Evolutionary conservation across 2,888 invertebrate species (phyloP), one percentile per base, ranked within the genome.

Genomic region (Deilephila porcellus): DNA sequence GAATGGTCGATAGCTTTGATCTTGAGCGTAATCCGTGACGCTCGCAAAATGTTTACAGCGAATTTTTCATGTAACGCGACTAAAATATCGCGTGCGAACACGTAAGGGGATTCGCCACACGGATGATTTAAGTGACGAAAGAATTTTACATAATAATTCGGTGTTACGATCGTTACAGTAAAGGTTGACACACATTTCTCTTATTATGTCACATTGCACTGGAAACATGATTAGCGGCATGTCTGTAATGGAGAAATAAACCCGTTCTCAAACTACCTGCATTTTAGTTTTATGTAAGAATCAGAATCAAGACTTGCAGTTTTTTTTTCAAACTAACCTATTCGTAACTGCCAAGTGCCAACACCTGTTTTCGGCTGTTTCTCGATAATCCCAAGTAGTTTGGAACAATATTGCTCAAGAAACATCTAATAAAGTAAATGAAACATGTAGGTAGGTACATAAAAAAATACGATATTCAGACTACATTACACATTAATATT

Each of bases 121-220:
- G 37, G 37, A 60, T 71, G 53, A 73, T 34, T 56, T 75, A 70
- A 73, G 75, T 81, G 75, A 82, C 70, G 80, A 83, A 83, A 85
- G 76, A 78, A 79, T 81, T 79, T 83, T 83, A 82, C 81, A 78
- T 81, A 83, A 82, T 81, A 78, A 81, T 78, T 71, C 70, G 71
- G 75, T 83, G 82, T 78, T 80, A 83, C 78, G 76, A 76, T 79
- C 76, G 75, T 80, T 78, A 76, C 63, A 53, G 53, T 72, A 11
- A 25, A 77, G 79, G 82, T 87, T 90, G 90, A 90, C 90, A 91
- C 80, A 91, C 85, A 87, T 89, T 85, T 81, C 80, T 52, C 77
- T 76, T 87, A 88, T 91, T 92, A 91, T 92, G 91, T 92, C 91
- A 92, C 86, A 82, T 82, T 81, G 84, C 78, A 79, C 76, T 82